Evolutionary conservation across 2,888 invertebrate genomes (phyloP), one percentile per base, ranked within the genome.

Genomic region (Ormia ochracea): DNA sequence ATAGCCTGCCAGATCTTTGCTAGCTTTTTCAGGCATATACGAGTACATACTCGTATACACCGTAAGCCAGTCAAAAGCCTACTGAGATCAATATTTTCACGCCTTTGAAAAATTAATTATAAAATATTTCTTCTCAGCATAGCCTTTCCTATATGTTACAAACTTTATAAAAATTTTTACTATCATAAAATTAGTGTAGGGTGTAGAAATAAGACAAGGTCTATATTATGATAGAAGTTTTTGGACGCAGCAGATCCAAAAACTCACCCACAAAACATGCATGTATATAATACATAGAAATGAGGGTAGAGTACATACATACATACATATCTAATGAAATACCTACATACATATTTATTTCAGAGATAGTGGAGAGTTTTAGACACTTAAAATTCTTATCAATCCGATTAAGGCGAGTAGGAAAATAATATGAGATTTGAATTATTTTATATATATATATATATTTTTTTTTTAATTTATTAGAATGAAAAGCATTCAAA

Each of bases 321-420:
- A 17, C 28, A 17, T 36, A 28, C 6, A 6, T 6, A 28, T 6
- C n/a, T n/a, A n/a, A n/a, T n/a, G n/a, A 28, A 3, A 28, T 28
- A 6, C 28, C 3, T 36, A 10, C 10, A 36, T 36, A 12, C 10
- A 36, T 54, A 61, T 26, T 23, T 19, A 19, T 17, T 45, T 19
- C 7, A 50, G n/a, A 26, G 59, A 68, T 59, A 69, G 23, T 14
- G 59, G 48, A 45, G 59, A 21, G 58, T 52, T 33, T 54, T 41
- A 43, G 58, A 54, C 6, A 19, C 17, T 54, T 59, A 12, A 10
- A 26, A 9, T 41, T 41, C 6, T 65, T 77, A 70, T 77, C 70
- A 77, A 50, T 43, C 59, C 12, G 36, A 36, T n/a, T 12, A 36
- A 36, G 36, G 36, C 10, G 12, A 36, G n/a, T 12, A 36, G n/a